Evolutionary conservation across 1,140 invertebrate genomes (phyloP), one percentile per base, ranked within the genome.

Genomic region (Stratiolaelaps scimitus): DNA sequence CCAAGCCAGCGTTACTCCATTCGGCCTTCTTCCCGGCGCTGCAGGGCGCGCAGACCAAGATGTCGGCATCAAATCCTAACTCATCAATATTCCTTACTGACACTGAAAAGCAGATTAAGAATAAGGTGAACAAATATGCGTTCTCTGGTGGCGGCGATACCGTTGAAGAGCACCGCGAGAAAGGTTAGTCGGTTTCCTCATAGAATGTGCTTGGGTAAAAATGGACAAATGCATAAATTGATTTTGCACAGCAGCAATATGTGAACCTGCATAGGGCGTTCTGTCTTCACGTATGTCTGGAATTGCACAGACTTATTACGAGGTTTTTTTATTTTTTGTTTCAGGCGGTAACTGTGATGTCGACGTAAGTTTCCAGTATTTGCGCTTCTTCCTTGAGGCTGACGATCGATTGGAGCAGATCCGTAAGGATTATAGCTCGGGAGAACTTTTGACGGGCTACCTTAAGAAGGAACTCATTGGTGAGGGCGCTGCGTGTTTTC

Each of bases 111-210:
- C 89, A 98, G 77, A 91, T 99, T 65, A 98, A 97, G 76, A 94
- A 88, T 74, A 99, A 97, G 82, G 84, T 93, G 43, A 98, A 98
- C 74, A 98, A 97, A 79, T 89, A 97, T 77, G 96, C 95, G 28
- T 99, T 98, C 78, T 97, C 92, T 65, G 96, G 96, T 30, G 96
- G 96, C 29, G 87, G 86, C 72, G 81, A 84, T 15, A 95, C 92
- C 0, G 78, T 95, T 0, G 94, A 98, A 76, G 88, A 97, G 74
- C 96, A 99, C 74, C 77, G 86, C 69, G 78, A 84, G 74, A 76
- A 78, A 44, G 72, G 53, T 60, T 19, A 1, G 53, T 40, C 10
- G 4, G 34, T 40, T 40, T 10, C 10, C 4, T 40, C 4, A 40
- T 40, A 40, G 34, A 40, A 40, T 40, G 34, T 40, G 4, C 10